A percentile compares a stretch with the other conserved stretches of the same genome.
phyloP scores from a whole-genome alignment of 1,140 invertebrate species.

The Hyles euphorbiae region DNA sequence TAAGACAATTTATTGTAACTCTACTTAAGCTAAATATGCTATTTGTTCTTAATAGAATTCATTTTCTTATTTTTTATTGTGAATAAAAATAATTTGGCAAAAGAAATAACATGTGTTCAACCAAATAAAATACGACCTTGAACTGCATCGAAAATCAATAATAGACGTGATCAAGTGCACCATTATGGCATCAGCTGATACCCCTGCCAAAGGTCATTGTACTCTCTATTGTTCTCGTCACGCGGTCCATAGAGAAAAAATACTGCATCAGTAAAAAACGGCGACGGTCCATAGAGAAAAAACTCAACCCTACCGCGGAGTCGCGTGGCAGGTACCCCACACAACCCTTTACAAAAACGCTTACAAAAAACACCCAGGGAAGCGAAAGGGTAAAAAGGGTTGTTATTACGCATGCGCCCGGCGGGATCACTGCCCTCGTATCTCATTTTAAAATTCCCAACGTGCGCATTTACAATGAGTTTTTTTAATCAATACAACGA shows the following conservation, averaged over 20 bases:
- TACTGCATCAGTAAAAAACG: constrained; percentile 50
- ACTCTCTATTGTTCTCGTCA: constrained; percentile 57
- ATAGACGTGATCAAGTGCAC: constrained; percentile 57
- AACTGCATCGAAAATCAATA: constrained; percentile 63
- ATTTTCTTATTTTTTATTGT: too few species aligned
- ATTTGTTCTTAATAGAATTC: too few species aligned
- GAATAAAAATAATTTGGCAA: too few species aligned
- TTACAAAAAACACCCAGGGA: constrained; percentile 69
- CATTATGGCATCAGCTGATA: constrained; percentile 69
- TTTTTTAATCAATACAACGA: not conserved
- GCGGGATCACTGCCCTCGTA: constrained; percentile 63
- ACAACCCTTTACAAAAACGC: constrained; percentile 69
- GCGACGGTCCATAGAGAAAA: constrained; percentile 57
- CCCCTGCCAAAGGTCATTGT: constrained; percentile 62
- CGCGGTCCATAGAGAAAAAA: constrained; percentile 51
- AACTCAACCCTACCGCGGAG: constrained; percentile 61
- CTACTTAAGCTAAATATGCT: too few species aligned
- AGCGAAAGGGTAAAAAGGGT: constrained; percentile 72
- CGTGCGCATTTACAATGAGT: constrained; percentile 23
- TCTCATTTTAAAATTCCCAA: constrained; percentile 57
- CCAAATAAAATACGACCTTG: constrained; percentile 44
- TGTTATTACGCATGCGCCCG: constrained; percentile 66
- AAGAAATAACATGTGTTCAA: too few species aligned
- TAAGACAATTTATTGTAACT: too few species aligned
- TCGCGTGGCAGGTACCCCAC: constrained; percentile 65